Evolutionary conservation across 2,113 vertebrate species (phyloP).

Genomic region (Columba janthina): DNA sequence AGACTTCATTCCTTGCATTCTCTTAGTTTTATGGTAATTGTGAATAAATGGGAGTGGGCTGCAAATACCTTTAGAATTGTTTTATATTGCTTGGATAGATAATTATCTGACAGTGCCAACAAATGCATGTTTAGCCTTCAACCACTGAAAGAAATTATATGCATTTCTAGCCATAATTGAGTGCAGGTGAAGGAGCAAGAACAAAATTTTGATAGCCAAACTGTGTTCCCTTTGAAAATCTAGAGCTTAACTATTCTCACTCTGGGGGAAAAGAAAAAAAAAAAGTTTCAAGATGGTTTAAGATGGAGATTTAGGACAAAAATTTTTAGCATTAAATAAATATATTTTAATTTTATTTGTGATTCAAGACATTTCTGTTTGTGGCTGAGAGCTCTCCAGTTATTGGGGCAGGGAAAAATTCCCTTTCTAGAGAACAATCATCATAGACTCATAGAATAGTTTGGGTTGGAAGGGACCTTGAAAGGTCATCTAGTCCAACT

Average conservation of each 20-base stretch:
- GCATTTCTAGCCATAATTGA: neutral
- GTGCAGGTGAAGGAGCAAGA: constrained; percentile 12
- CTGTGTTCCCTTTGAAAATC: neutral
- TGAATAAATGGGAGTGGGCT: neutral
- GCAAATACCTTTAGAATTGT: constrained; percentile 33
- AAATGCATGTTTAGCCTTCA: neutral
- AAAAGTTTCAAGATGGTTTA: neutral
- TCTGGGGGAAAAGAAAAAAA: neutral
- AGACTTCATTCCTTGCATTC: constrained; percentile 36
- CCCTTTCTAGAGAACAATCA: neutral
- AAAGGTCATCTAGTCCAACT: too few relatives aligned
- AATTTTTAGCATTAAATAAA: neutral
- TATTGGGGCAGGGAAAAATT: neutral
- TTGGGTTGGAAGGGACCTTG: too few relatives aligned
- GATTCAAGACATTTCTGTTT: neutral
- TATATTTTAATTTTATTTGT: neutral
- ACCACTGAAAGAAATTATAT: neutral
- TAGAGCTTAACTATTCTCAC: neutral
- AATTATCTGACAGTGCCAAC: constrained; percentile 28
- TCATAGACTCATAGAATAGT: too few relatives aligned
- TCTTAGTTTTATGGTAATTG: constrained; percentile 11
- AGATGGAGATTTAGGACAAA: neutral
- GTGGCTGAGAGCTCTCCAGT: neutral
- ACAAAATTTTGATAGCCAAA: neutral
- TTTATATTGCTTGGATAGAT: constrained; percentile 52